Conservation (phyloP, 2,888 invertebrate species). For the Julus scanicus region DNA sequence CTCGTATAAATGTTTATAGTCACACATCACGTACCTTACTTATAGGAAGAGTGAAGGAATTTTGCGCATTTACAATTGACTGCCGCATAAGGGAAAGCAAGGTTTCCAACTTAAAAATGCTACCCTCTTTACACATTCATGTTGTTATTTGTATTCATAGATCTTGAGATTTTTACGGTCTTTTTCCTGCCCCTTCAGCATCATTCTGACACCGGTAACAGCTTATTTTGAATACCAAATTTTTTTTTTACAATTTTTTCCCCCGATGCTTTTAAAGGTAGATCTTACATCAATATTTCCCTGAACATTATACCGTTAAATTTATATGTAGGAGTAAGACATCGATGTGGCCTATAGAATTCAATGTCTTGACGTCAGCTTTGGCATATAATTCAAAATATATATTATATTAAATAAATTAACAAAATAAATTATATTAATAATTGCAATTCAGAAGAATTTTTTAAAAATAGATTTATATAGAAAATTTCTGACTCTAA, state of each 20-base stretch:
- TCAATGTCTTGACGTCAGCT: too few species aligned
- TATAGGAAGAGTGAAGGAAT: neutral
- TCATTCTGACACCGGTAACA: slow-evolving; percentile 15
- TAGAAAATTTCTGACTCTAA: too few species aligned
- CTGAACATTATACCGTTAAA: neutral
- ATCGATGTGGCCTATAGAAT: neutral
- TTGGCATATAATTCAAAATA: too few species aligned
- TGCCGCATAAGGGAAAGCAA: neutral
- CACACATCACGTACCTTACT: neutral
- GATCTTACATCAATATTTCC: neutral
- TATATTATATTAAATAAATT: too few species aligned
- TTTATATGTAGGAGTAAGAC: neutral
- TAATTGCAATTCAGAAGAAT: too few species aligned
- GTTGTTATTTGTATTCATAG: slow-evolving; percentile 55
- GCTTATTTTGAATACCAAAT: slow-evolving; percentile 35
- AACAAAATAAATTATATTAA: too few species aligned
- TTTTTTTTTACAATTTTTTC: neutral
- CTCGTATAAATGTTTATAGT: neutral
- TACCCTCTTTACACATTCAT: slow-evolving; percentile 54
- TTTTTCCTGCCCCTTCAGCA: slow-evolving; percentile 40
- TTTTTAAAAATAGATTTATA: too few species aligned
- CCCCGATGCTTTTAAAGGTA: neutral
- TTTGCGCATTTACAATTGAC: neutral
- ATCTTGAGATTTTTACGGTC: slow-evolving; percentile 48
- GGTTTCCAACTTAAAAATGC: slow-evolving; percentile 27